Evolutionary conservation across 2,113 vertebrate species (phyloP), one percentile per base, ranked within the genome.

Genomic region (Chaetura pelagica): DNA sequence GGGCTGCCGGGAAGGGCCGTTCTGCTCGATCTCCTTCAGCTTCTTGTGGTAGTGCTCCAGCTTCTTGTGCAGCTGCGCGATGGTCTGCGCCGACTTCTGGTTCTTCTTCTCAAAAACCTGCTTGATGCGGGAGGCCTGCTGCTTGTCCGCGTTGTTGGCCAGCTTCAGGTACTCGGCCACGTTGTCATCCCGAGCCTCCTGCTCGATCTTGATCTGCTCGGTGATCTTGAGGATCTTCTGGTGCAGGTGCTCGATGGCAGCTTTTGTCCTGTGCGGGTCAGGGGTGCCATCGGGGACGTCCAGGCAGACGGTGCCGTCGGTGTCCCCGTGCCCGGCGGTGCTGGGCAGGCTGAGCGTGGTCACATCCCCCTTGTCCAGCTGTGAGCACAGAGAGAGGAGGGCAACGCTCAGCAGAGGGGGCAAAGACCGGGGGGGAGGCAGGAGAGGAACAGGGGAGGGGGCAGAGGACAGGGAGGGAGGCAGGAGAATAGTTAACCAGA

Each of bases 51-150:
- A 99, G 97, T 99, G 99, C 95, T 99, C 99, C 38, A 99, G 97
- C 84, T 99, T 99, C 97, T 99, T 99, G 98, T 99, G 99, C 96
- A 99, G 97, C 96, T 99, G 99, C 2, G 99, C 99, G 11, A 99
- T 99, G 91, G 99, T 99, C 98, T 99, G 99, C 0, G 99, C 99
- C 0, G 99, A 99, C 86, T 99, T 99, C 98, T 99, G 99, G 95
- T 99, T 99, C 98, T 99, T 99, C 98, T 99, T 99, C 98, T 99
- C 99, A 2, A 99, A 99, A 74, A 99, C 99, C 97, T 99, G 99
- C 97, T 99, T 99, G 98, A 99, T 99, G 89, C 99, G 98, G 0
- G 98, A 98, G 5, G 98, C 99, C 97, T 99, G 99, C 97, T 99
- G 99, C 96, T 98, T 99, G 98, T 99, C 99, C 0, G 99, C 99